These are phyloP conservation scores for Pteronura brasiliensis DNA, from an alignment of 2,113 vertebrate genomes.

Conservation along the genomic window DNA sequence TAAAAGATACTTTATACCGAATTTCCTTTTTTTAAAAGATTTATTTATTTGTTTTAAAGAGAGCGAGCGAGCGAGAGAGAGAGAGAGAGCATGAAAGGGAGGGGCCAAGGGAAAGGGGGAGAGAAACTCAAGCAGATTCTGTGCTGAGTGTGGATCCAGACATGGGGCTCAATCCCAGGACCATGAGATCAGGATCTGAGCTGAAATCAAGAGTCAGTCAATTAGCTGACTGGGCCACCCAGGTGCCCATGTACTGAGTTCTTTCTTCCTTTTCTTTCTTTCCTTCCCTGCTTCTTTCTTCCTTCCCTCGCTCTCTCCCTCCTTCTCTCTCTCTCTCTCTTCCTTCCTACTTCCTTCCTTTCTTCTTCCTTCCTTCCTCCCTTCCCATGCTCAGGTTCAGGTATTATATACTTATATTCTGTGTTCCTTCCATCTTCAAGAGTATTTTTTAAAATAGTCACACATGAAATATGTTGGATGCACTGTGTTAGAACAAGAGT, in stretches of 20 bases:
- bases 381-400: not conserved
- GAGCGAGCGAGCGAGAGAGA: not conserved
- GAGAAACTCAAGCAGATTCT: not conserved
- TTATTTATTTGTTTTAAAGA: not conserved
- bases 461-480: not conserved
- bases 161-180: not conserved
- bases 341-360: not conserved
- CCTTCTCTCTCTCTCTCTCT: not conserved
- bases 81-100: not conserved
- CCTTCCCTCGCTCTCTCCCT: fast-evolving
- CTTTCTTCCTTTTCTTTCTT: not conserved
- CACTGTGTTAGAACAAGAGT: not conserved
- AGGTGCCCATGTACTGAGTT: not conserved
- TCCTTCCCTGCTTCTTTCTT: fast-evolving
- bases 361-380: not conserved
- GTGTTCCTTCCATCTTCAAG: not conserved
- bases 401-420: not conserved
- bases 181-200: not conserved
- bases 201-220: not conserved
- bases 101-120: not conserved
- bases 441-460: not conserved
- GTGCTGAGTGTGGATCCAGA: not conserved
- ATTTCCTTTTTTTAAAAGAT: not conserved
- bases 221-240: not conserved
- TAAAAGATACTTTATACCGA: not conserved